Evolutionary conservation across 2,888 invertebrate genomes (phyloP), one percentile per base, ranked within the genome.

Genomic region (Plebejus melissa): DNA sequence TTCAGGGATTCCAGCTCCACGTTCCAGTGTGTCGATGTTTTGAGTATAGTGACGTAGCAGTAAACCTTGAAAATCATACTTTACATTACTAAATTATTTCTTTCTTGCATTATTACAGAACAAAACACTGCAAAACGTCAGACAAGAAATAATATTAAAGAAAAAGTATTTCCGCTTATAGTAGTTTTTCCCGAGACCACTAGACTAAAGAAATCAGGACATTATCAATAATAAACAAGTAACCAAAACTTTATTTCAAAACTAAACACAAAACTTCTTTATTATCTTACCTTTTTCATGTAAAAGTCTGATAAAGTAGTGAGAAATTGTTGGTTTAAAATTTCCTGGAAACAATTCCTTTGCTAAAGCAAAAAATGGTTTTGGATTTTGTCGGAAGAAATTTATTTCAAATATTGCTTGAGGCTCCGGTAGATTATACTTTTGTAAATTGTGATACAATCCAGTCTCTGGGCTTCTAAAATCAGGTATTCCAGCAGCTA

Each of bases 401-500:
- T 96, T 95, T 75, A 99, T 94, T 85, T 98, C 97, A 87, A 99
- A 99, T 82, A 99, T 97, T 0, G 98, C 97, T 85, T 97, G 97
- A 0, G 99, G 98, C 90, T 97, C 95, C 0, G 98, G 98, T 69
- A 99, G 92, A 80, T 98, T 96, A 87, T 98, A 99, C 86, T 98
- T 97, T 81, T 97, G 95, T 71, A 99, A 93, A 87, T 99, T 98
- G 86, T 97, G 95, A 86, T 99, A 99, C 0, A 99, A 93, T 0
- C 99, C 99, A 76, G 97, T 97, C 46, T 96, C 97, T 0, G 98
- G 98, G 32, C 98, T 98, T 36, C 99, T 96, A 87, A 99, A 99
- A 87, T 99, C 99, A 32, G 99, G 99, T 81, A 99, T 99, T 57
- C 99, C 99, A 76, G 98, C 98, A 83, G 98, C 98, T 98, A 86